phyloP scores from a whole-genome alignment of 2,888 invertebrate species.

The Ypsolopha scabrella region DNA sequence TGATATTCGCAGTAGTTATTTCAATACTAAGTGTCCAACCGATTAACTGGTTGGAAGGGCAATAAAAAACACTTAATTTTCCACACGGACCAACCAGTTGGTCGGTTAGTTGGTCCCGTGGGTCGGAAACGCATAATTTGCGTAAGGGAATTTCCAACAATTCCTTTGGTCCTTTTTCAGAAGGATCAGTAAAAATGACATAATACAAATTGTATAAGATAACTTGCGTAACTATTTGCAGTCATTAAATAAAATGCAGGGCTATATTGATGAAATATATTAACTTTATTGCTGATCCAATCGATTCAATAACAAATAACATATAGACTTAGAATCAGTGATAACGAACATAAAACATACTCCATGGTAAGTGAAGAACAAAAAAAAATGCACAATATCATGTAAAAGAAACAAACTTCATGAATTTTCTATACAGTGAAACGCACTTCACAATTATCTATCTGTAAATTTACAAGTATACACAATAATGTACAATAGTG shows the following conservation, averaged over 20 bases:
- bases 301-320: constrained; percentile 59
- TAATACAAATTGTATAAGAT: constrained; percentile 23
- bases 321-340: constrained; percentile 61
- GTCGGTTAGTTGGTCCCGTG: too few relatives aligned
- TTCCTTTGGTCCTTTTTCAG: too few relatives aligned
- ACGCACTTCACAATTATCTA: background rate
- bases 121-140: too few relatives aligned
- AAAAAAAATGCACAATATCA: constrained; percentile 31
- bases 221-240: too few relatives aligned
- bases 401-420: background rate
- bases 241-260: too few relatives aligned
- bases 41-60: too few relatives aligned
- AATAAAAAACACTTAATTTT: too few relatives aligned
- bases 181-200: constrained; percentile 22
- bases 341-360: constrained; percentile 67
- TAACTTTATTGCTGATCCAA: constrained; percentile 46
- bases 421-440: background rate
- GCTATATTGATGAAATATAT: constrained; percentile 37
- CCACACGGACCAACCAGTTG: too few relatives aligned
- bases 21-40: too few relatives aligned
- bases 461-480: constrained; percentile 34
- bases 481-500: constrained; percentile 17
- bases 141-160: too few relatives aligned
- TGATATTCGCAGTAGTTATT: too few relatives aligned
- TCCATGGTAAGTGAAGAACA: constrained; percentile 43